Conservation (phyloP, 2,797 vertebrate species). For the Chiropotes sagulatus region DNA sequence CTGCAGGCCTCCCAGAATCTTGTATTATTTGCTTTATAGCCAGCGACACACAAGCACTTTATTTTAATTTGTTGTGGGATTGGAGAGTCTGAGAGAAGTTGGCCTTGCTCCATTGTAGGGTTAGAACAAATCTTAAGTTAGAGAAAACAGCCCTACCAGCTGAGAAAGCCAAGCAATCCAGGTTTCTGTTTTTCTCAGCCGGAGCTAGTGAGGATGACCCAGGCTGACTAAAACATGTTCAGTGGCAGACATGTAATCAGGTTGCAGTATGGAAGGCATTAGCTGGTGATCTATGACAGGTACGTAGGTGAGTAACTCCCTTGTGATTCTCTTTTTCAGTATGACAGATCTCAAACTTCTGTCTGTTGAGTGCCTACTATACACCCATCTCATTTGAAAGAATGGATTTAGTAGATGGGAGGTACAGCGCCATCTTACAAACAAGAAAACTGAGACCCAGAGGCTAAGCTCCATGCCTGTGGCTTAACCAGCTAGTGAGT, state of each 20-base stretch:
- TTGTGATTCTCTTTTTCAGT: neutral
- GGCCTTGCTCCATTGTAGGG: slow-evolving; percentile 42
- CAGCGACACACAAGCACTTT: neutral
- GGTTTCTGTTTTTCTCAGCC: neutral
- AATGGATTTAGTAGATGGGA: neutral
- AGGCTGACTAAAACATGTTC: neutral
- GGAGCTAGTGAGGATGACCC: neutral
- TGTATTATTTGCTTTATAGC: slow-evolving; percentile 47
- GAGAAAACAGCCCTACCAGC: slow-evolving; percentile 10
- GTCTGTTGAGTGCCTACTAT: neutral
- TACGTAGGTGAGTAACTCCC: neutral
- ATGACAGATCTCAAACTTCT: neutral
- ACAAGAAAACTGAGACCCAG: neutral
- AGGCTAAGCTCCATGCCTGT: neutral
- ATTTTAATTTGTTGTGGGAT: slow-evolving; percentile 57
- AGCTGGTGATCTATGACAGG: neutral
- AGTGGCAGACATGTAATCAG: neutral
- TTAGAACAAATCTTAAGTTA: slow-evolving; percentile 55
- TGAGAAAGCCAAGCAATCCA: neutral
- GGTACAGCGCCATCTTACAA: neutral
- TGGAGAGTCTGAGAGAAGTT: slow-evolving; percentile 47
- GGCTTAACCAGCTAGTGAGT: neutral
- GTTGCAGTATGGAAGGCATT: neutral
- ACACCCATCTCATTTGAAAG: neutral
- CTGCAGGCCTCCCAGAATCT: slow-evolving; percentile 22